A percentile compares a stretch with the other conserved stretches of the same genome.
Conservation (phyloP, 2,888 invertebrate species). For the Loripinus fragilis region DNA sequence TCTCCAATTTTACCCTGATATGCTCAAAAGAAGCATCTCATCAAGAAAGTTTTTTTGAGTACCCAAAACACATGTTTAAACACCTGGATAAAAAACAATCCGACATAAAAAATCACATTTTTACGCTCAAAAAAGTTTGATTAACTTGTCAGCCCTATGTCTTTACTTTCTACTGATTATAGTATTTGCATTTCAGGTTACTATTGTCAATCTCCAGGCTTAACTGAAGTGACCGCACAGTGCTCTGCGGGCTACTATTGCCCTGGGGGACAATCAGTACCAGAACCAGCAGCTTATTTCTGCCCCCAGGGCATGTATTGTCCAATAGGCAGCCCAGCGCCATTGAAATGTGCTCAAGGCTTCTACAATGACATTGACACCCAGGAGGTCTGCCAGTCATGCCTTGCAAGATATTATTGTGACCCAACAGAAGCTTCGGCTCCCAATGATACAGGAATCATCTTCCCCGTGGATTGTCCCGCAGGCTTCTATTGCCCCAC, state of each 20-base stretch:
- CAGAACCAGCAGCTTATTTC: conserved; percentile 67
- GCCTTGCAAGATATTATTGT: conserved; percentile 77
- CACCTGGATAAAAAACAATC: too few species aligned
- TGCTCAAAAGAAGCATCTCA: too few species aligned
- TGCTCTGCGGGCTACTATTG: conserved; percentile 80
- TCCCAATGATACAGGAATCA: conserved; percentile 78
- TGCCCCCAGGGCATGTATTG: conserved; percentile 79
- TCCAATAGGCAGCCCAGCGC: conserved; percentile 73
- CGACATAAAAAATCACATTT: too few species aligned
- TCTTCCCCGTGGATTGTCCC: conserved; percentile 73
- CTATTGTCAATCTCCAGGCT: conserved; percentile 76
- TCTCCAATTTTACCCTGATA: too few species aligned
- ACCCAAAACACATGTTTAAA: too few species aligned
- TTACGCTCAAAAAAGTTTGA: too few species aligned
- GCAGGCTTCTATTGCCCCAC: conserved; percentile 78
- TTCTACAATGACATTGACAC: conserved; percentile 68
- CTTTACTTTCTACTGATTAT: too few species aligned
- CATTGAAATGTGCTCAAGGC: conserved; percentile 76
- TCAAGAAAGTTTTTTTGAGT: too few species aligned
- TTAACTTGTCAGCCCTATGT: too few species aligned
- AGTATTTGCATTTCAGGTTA: conserved; percentile 78
- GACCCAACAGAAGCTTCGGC: conserved; percentile 74
- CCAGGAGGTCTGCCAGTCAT: conserved; percentile 68
- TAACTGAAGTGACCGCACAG: conserved; percentile 68
- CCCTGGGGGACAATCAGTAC: conserved; percentile 76